Conservation (phyloP, 2,797 vertebrate genomes). For the Amblyraja radiata region DNA sequence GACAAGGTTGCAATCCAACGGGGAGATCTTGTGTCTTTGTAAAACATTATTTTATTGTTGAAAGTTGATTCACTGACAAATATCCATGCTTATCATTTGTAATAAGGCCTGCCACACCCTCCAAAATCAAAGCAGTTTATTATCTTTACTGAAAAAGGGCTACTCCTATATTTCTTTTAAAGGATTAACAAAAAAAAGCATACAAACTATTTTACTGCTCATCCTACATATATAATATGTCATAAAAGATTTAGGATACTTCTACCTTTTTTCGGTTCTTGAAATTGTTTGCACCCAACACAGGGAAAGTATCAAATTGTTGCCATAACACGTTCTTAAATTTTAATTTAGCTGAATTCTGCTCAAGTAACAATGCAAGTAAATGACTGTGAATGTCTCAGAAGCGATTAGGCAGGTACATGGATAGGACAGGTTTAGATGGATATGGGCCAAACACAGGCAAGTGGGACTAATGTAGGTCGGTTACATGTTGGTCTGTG, state of each 20-base stretch:
- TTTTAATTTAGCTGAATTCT: neutral
- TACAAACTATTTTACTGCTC: neutral
- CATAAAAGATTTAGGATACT: slow-evolving; percentile 3
- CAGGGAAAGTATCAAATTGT: neutral
- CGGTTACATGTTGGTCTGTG: no score
- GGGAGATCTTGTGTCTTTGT: no score
- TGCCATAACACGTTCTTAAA: neutral
- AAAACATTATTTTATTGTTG: neutral
- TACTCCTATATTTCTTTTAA: neutral
- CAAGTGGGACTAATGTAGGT: no score
- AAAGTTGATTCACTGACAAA: neutral
- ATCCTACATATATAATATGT: neutral
- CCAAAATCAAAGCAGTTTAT: neutral
- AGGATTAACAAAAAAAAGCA: neutral
- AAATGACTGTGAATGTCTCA: neutral
- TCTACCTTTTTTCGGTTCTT: neutral
- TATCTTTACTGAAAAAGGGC: neutral
- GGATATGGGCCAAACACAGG: no score
- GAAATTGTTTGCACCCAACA: neutral
- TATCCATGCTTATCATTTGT: no score
- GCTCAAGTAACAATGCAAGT: neutral
- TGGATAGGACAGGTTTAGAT: no score
- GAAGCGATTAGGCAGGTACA: no score
- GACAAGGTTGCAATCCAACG: no score
- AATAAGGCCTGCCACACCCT: no score